These are phyloP conservation scores for Andrena hattorfiana DNA, from an alignment of 2,888 invertebrate species.

Conservation along the genomic window DNA sequence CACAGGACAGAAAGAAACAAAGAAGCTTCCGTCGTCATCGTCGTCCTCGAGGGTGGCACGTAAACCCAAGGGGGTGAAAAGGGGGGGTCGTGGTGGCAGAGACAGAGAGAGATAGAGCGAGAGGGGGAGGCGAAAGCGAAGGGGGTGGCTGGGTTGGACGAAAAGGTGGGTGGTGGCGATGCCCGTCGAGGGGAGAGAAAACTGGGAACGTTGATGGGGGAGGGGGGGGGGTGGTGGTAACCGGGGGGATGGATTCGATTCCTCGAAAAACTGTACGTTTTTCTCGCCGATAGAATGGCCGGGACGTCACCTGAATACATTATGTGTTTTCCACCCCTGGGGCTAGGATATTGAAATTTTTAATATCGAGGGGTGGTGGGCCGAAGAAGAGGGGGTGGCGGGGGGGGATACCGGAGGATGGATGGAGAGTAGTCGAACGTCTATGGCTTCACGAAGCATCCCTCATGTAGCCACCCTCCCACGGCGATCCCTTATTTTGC, in stretches of 20 bases:
- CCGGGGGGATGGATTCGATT: constrained; percentile 81
- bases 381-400: constrained; percentile 67
- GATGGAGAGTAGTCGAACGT: constrained; percentile 79
- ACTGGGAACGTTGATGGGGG: constrained; percentile 53
- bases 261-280: constrained; percentile 85
- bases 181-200: constrained; percentile 56
- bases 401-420: constrained; percentile 70
- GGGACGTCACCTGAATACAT: constrained; percentile 85
- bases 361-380: constrained; percentile 83
- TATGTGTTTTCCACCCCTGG: constrained; percentile 85
- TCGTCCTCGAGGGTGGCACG: constrained; percentile 64
- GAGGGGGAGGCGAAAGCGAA: constrained; percentile 22
- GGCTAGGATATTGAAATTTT: constrained; percentile 85
- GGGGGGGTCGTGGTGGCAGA: constrained; percentile 11
- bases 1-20: constrained; percentile 71
- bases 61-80: constrained; percentile 56
- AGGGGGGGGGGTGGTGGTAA: constrained; percentile 55
- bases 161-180: constrained; percentile 71
- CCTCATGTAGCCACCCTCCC: constrained; percentile 77
- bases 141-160: constrained; percentile 62
- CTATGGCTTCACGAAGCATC: constrained; percentile 81
- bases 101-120: constrained; percentile 17
- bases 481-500: constrained; percentile 75
- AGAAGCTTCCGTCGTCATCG: constrained; percentile 73
- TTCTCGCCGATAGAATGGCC: constrained; percentile 85